Evolutionary conservation across 2,888 invertebrate species (phyloP).

Genomic region (Diadegma fenestrale): DNA sequence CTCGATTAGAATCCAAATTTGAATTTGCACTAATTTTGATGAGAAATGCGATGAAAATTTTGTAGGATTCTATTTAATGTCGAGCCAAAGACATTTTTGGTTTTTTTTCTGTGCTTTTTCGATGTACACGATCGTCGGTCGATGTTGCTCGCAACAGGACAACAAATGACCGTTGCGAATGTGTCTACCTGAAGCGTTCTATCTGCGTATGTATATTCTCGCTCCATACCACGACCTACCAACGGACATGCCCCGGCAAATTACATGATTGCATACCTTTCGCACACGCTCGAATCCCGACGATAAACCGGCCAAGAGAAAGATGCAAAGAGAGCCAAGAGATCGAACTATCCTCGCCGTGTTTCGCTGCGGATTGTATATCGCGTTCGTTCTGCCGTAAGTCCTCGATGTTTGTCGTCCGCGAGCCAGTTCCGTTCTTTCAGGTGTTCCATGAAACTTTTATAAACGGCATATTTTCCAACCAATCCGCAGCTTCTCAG

Average conservation of each 20-base stretch:
- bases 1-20: neutral
- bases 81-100: neutral
- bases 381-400: conserved; percentile 56
- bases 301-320: conserved; percentile 13
- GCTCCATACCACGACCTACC: conserved; percentile 63
- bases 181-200: conserved; percentile 68
- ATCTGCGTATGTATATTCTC: conserved; percentile 48
- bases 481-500: neutral
- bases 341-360: conserved; percentile 52
- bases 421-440: conserved; percentile 56
- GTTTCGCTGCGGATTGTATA: conserved; percentile 66
- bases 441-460: conserved; percentile 20
- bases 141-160: conserved; percentile 54
- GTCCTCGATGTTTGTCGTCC: conserved; percentile 53
- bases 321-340: conserved; percentile 3
- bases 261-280: conserved; percentile 79
- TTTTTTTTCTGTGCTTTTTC: neutral
- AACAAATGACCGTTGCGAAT: conserved; percentile 69
- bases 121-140: conserved; percentile 52
- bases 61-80: neutral
- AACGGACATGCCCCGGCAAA: conserved; percentile 71
- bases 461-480: conserved; percentile 25
- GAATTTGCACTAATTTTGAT: neutral
- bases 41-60: neutral
- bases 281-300: conserved; percentile 67